Percentiles rank a stretch among this genome's conserved stretches.
Evolutionary conservation across 1,140 invertebrate genomes (phyloP).

Genomic region (Planococcus citri): DNA sequence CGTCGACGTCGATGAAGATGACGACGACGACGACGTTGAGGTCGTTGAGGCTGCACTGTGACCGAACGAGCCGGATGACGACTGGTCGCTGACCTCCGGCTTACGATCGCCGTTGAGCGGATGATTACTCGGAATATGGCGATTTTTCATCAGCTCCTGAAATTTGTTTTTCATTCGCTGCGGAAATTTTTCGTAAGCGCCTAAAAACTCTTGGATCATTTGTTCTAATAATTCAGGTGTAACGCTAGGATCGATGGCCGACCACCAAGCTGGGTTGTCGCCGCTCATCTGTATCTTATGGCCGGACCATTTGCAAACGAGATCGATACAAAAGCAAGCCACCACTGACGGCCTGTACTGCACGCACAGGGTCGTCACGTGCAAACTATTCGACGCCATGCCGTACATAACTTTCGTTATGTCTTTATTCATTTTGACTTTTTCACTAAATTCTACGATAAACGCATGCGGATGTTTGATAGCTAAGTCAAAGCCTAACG

Average conservation of each 20-base stretch:
- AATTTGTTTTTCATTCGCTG: slow-evolving; percentile 79
- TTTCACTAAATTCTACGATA: slow-evolving; percentile 85
- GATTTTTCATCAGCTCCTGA: slow-evolving; percentile 19
- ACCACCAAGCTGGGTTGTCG: slow-evolving; percentile 88
- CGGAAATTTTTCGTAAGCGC: slow-evolving; percentile 83
- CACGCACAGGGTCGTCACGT: slow-evolving; percentile 92
- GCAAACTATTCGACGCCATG: slow-evolving; percentile 93
- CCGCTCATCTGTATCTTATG: slow-evolving; percentile 86
- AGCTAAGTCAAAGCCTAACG: slow-evolving; percentile 89
- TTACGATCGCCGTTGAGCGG: slow-evolving; percentile 15
- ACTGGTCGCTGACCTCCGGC: neutral
- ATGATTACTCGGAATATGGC: slow-evolving; percentile 1
- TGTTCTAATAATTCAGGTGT: slow-evolving; percentile 69
- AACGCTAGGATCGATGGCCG: slow-evolving; percentile 78
- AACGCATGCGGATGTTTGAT: slow-evolving; percentile 96
- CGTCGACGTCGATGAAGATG: neutral
- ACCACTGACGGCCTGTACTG: slow-evolving; percentile 91
- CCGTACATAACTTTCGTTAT: slow-evolving; percentile 94
- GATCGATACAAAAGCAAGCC: slow-evolving; percentile 92
- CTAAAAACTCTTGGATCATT: slow-evolving; percentile 70
- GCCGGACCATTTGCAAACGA: slow-evolving; percentile 92
- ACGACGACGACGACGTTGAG: too few species aligned
- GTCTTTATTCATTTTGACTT: slow-evolving; percentile 89
- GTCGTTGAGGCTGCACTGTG: neutral
- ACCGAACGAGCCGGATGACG: too few species aligned